Conservation (phyloP, 2,888 invertebrate species). For the Clepsis dumicolana region DNA sequence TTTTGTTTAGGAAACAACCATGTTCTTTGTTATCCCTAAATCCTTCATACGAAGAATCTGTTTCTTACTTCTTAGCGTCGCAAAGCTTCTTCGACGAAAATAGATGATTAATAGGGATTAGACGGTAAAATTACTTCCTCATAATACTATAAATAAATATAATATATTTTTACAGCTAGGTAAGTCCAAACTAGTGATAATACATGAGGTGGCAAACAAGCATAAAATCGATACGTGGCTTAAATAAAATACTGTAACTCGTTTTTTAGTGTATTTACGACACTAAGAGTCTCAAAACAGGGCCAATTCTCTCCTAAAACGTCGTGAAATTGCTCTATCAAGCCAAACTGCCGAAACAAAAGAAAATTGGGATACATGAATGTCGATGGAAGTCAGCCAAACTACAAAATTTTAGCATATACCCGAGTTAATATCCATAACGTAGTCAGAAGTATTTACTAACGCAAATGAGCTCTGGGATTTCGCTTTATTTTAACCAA, state of each 20-base stretch:
- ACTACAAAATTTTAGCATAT: background rate
- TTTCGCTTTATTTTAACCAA: background rate
- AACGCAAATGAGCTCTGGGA: background rate
- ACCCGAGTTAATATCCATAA: background rate
- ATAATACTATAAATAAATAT: too few relatives aligned
- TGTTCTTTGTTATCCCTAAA: background rate
- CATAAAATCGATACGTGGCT: too few relatives aligned
- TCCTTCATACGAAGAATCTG: background rate
- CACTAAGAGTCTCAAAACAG: background rate
- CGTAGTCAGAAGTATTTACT: background rate
- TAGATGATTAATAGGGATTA: background rate
- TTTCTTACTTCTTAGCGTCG: too few relatives aligned
- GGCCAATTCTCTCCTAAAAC: conserved; percentile 3
- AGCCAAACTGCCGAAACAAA: conserved; percentile 37
- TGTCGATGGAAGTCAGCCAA: conserved; percentile 34
- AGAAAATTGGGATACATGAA: conserved; percentile 19
- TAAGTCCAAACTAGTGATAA: too few relatives aligned
- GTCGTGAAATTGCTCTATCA: conserved; percentile 3
- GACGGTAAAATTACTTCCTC: too few relatives aligned
- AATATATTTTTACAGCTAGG: too few relatives aligned
- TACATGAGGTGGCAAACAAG: too few relatives aligned
- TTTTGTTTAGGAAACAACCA: background rate
- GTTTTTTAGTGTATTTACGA: background rate
- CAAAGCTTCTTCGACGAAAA: background rate
- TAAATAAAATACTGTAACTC: too few relatives aligned